Conservation (phyloP, 1,140 invertebrate species). For the Saccostrea cuccullata region DNA sequence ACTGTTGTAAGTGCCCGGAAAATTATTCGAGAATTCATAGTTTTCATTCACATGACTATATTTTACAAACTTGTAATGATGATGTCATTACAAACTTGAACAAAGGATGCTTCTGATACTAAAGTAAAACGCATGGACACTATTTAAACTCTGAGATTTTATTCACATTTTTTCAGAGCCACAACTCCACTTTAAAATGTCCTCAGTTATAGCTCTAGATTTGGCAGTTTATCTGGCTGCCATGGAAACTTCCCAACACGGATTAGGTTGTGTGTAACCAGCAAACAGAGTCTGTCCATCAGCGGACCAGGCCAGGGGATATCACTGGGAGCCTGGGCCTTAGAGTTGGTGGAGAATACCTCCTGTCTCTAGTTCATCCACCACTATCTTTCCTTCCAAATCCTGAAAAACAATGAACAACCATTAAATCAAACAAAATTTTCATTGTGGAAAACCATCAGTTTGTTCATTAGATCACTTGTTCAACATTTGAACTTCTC, state of each 20-base stretch:
- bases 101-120: too few species aligned
- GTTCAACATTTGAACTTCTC: too few species aligned
- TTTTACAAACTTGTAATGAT: too few species aligned
- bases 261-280: slow-evolving; percentile 99
- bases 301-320: slow-evolving; percentile 97
- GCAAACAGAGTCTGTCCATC: slow-evolving; percentile 99
- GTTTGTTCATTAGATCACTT: too few species aligned
- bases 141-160: not conserved
- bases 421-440: too few species aligned
- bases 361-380: slow-evolving; percentile 98
- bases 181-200: not conserved
- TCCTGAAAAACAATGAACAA: slow-evolving; percentile 83
- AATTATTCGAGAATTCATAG: too few species aligned
- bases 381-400: slow-evolving; percentile 99
- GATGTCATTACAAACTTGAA: too few species aligned
- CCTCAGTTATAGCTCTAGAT: slow-evolving; percentile 18
- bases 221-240: slow-evolving; percentile 62
- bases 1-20: too few species aligned
- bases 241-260: slow-evolving; percentile 96
- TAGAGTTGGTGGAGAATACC: slow-evolving; percentile 83
- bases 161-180: slow-evolving; percentile 34
- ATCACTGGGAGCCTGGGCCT: slow-evolving; percentile 95
- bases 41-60: too few species aligned
- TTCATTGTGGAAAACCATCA: too few species aligned
- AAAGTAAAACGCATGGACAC: not conserved